Conservation (phyloP, 2,113 vertebrate genomes). For the Lampris incognitus region DNA sequence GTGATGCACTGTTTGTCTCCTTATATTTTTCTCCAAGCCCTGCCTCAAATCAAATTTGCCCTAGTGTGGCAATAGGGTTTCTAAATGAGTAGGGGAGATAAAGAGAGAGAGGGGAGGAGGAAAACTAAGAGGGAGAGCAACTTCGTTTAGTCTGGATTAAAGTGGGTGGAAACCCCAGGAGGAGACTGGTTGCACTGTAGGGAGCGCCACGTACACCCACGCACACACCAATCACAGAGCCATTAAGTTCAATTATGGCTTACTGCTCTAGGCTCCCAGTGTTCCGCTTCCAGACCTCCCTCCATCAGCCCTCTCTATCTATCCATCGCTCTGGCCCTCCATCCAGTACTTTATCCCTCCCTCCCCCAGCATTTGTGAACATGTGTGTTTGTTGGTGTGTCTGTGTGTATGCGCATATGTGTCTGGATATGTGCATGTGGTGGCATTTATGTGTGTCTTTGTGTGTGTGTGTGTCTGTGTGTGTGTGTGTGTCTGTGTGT, state of each 20-base stretch:
- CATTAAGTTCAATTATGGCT: constrained; percentile 78
- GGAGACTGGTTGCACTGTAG: constrained; percentile 22
- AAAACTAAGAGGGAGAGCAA: constrained; percentile 20
- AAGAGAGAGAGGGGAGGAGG: neutral
- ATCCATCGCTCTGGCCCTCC: constrained; percentile 52
- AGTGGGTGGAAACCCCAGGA: constrained; percentile 63
- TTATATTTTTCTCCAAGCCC: too few relatives aligned
- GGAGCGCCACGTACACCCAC: constrained; percentile 31
- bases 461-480: neutral
- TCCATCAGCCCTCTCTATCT: constrained; percentile 36
- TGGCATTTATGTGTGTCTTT: neutral
- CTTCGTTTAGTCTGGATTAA: constrained; percentile 67
- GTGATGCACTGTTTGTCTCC: too few relatives aligned
- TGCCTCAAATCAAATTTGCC: too few relatives aligned
- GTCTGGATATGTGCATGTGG: too few relatives aligned
- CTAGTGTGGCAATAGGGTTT: too few relatives aligned
- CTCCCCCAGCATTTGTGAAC: constrained; percentile 40
- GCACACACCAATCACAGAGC: constrained; percentile 59
- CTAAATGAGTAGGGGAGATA: too few relatives aligned
- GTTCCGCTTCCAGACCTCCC: constrained; percentile 51
- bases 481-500: neutral
- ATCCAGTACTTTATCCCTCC: constrained; percentile 74
- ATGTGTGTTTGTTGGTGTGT: neutral
- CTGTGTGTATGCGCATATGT: too few relatives aligned
- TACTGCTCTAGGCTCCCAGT: constrained; percentile 65